Evolutionary conservation across 2,113 vertebrate genomes (phyloP).

Genomic region (Petroica traversi): DNA sequence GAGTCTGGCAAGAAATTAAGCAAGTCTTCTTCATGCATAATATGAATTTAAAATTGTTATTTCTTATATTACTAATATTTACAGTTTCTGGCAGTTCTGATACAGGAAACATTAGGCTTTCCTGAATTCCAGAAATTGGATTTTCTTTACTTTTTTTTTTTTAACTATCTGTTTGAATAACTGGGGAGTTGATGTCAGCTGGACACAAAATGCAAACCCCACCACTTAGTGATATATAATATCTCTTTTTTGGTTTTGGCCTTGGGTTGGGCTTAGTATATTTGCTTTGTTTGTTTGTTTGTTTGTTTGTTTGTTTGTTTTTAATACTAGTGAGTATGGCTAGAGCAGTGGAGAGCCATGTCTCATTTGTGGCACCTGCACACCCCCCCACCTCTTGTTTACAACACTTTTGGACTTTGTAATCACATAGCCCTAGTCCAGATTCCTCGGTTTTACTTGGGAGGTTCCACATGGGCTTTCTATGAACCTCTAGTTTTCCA

Average conservation of each 20-base stretch:
- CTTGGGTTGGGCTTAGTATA: too few relatives aligned
- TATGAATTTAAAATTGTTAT: neutral
- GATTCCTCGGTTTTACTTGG: neutral
- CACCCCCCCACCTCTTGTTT: neutral
- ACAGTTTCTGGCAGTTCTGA: neutral
- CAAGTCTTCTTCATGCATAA: neutral
- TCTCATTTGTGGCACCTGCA: accelerated
- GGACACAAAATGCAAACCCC: neutral
- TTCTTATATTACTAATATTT: neutral
- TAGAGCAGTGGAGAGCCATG: neutral
- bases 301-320: neutral
- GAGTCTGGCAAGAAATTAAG: neutral
- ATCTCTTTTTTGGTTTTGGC: accelerated
- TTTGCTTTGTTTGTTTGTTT: too few relatives aligned
- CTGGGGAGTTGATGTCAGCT: neutral
- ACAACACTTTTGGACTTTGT: accelerated
- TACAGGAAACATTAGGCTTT: neutral
- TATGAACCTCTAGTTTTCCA: neutral
- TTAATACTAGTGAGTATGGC: neutral
- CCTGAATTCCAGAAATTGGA: neutral
- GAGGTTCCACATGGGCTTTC: accelerated
- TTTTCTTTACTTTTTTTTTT: neutral
- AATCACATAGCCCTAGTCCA: neutral
- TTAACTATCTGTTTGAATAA: neutral
- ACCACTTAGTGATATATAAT: neutral